phyloP scores from a whole-genome alignment of 1,140 invertebrate genomes.

The Ceratoteleas bidentatus region DNA sequence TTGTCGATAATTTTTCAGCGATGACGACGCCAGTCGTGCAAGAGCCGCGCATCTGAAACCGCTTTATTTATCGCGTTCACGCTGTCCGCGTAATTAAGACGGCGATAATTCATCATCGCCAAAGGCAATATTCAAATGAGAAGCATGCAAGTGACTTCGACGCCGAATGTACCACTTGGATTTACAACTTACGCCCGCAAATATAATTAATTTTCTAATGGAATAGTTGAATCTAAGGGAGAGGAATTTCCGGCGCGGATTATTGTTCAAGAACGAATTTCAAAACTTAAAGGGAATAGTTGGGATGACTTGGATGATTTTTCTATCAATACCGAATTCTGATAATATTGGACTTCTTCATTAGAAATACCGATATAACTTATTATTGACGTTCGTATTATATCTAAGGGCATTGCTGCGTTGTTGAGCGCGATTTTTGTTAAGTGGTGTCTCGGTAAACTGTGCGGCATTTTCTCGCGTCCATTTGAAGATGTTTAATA shows the following conservation, averaged over 20 bases:
- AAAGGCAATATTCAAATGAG: conserved; percentile 44
- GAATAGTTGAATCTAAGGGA: conserved; percentile 41
- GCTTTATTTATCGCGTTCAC: conserved; percentile 36
- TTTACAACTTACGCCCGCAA: conserved; percentile 31
- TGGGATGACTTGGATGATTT: conserved; percentile 31
- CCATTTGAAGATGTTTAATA: too few relatives aligned
- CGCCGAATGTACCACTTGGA: conserved; percentile 34
- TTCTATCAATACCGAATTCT: conserved; percentile 49
- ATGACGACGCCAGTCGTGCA: conserved; percentile 23
- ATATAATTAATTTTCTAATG: conserved; percentile 48
- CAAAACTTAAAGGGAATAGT: conserved; percentile 38
- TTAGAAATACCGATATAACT: conserved; percentile 48
- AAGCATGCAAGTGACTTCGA: conserved; percentile 22
- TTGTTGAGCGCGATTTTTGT: too few relatives aligned
- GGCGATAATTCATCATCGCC: conserved; percentile 22
- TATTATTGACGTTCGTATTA: conserved; percentile 17
- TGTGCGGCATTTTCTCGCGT: too few relatives aligned
- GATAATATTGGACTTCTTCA: conserved; percentile 29
- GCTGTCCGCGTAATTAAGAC: conserved; percentile 39
- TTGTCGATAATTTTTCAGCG: conserved; percentile 56
- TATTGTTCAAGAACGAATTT: conserved; percentile 41
- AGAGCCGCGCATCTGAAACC: conserved; percentile 28
- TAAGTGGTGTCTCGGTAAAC: too few relatives aligned
- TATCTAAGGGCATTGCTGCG: too few relatives aligned
- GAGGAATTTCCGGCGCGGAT: conserved; percentile 20